Base-by-base conservation (phyloP, 1,140 invertebrate genomes). In the Latrodectus geometricus region DNA sequence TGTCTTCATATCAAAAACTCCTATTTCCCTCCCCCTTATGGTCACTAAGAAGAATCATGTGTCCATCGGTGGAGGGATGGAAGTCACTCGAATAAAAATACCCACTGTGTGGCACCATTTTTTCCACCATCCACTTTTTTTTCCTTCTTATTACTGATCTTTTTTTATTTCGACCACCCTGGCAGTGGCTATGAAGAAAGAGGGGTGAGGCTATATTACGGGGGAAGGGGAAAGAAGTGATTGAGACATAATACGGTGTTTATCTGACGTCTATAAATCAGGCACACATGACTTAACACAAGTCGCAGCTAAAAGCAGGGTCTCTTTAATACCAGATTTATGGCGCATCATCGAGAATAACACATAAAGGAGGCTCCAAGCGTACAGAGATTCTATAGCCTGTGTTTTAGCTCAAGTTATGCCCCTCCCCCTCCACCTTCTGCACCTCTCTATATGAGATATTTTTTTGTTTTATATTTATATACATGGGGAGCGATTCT, bases 211-310 rank as follows among this genome's bases (percentile, higher is more conserved):
- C 61, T 65, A 75, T 84, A 84, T 84, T 84, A 86, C 20, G 73
- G 72, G 23, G 74, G 50, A 20, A 49, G 75, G 50, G n/a, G 48
- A 15, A 78, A 74, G 83, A 86, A 86, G 66, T 86, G 83, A 86
- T 86, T 86, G 83, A 86, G 83, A 86, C 83, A 86, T 86, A 86
- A 86, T 86, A 86, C 83, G 73, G 83, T 86, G 83, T 86, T 86
- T 86, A 86, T 86, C 83, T 86, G 83, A 86, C 83, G 83, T 70
- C 83, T 86, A 86, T 86, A 86, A 86, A 86, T 86, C 83, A 86
- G 83, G 83, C 83, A 86, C 74, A 77, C 74, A 77, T 56, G 75
- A 78, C 73, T 86, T 86, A 86, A 78, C 83, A 86, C 82, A 76
- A 84, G 82, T 84, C 74, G 74, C 65, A 86, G 75, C 74, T 77